phyloP scores from a whole-genome alignment of 2,113 vertebrate genomes.

The Triplophysa tibetana region DNA sequence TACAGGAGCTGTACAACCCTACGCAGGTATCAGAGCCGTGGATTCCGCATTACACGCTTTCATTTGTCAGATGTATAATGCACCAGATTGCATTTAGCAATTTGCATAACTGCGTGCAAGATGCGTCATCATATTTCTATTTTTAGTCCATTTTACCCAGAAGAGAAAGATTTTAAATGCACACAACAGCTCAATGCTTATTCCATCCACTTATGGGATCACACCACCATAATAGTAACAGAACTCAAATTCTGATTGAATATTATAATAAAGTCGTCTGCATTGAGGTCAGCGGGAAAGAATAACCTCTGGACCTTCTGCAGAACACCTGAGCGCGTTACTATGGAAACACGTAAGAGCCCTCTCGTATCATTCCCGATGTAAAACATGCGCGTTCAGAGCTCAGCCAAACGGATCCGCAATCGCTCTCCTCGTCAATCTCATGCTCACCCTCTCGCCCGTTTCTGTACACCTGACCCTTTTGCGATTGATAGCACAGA shows the following conservation, averaged over 20 bases:
- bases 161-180: no score
- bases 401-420: background rate
- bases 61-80: background rate
- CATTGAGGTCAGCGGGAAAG: conserved; percentile 10
- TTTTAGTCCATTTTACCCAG: no score
- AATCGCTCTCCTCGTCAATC: conserved; percentile 15
- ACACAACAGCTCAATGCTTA: no score
- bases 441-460: background rate
- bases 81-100: background rate
- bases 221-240: no score
- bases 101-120: background rate
- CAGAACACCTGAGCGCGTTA: conserved; percentile 27
- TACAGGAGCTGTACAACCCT: conserved; percentile 96
- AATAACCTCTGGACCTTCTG: conserved; percentile 37
- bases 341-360: conserved; percentile 41
- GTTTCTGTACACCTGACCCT: conserved; percentile 9
- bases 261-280: background rate
- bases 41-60: background rate
- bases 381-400: conserved; percentile 35
- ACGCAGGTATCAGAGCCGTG: conserved; percentile 80
- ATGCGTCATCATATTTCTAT: no score
- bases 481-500: conserved; percentile 12
- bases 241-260: no score
- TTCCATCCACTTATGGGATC: no score
- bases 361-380: conserved; percentile 37